A percentile compares a stretch with the other conserved stretches of the same genome.
Conservation (phyloP, 2,113 vertebrate genomes). For the Balaeniceps rex region DNA sequence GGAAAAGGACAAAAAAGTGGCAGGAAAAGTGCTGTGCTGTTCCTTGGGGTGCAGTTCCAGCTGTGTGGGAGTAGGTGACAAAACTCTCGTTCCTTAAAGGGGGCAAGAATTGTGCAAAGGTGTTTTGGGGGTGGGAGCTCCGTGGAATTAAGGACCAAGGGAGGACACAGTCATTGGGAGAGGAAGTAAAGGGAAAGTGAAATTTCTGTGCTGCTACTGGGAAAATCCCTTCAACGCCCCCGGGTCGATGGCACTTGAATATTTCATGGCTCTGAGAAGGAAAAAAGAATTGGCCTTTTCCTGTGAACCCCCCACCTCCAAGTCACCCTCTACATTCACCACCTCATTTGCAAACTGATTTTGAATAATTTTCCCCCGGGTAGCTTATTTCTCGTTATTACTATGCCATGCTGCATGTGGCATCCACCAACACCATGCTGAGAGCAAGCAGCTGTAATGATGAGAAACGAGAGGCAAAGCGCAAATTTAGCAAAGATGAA, state of each 20-base stretch:
- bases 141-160: fast-evolving
- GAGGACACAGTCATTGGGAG: neutral
- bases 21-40: neutral
- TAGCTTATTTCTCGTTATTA: neutral
- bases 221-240: neutral
- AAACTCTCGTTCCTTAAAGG: neutral
- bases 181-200: neutral
- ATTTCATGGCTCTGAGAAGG: neutral
- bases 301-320: neutral
- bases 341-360: neutral
- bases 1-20: neutral
- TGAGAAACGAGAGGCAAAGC: neutral
- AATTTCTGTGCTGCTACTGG: neutral
- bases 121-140: neutral
- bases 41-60: neutral
- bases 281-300: neutral
- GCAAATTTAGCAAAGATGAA: neutral
- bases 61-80: neutral
- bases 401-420: neutral
- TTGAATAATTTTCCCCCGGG: neutral
- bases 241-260: neutral
- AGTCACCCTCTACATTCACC: neutral
- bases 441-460: neutral
- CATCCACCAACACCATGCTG: neutral
- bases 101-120: neutral